Evolutionary conservation across 2,113 vertebrate species (phyloP), one percentile per base, ranked within the genome.

Genomic region (Uropsilus gracilis): DNA sequence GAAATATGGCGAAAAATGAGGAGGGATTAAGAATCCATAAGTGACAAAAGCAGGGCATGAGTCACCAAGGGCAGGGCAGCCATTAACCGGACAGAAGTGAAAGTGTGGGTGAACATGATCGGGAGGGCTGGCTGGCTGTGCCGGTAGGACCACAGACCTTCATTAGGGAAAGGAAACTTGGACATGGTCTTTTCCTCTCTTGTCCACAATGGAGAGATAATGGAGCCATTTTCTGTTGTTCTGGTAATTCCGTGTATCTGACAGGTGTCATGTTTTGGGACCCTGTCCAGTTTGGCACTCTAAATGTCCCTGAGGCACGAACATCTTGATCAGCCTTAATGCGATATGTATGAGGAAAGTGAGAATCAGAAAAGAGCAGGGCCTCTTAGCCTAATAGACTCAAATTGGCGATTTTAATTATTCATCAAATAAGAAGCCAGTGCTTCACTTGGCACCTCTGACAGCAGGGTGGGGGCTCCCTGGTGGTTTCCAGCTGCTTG

Each of bases 1-100:
- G 44, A 93, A 93, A 86, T 87, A 59, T 44, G 71, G 64, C 75
- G 71, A 75, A 87, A 92, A 84, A 84, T 37, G 90, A 87, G 63
- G 89, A 86, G 68, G 86, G 55, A 86, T 89, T 53, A 90, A 30
- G 82, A 84, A 80, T 91, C 68, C 32, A 26, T 68, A 83, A 69
- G 92, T 83, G 78, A 55, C 42, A 32, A 82, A 83, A 59, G 61
- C 59, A 44, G 86, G 61, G 37, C 16, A 11, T 84, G 53, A 18
- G 53, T 89, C 48, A 86, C 30, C 14, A 0, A 34, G 42, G 42
- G 34, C 48, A 53, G 77, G 68, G 46, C 10, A 46, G 59, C 46
- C 46, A 28, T 20, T 32, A 22, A 30, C 32, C 7, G 28, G 24
- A 18, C 1, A 8, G 66, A 80, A 88, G 78, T 26, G 71, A 69